Conservation (phyloP, 1,140 invertebrate species). For the Leptinotarsa defecta region DNA sequence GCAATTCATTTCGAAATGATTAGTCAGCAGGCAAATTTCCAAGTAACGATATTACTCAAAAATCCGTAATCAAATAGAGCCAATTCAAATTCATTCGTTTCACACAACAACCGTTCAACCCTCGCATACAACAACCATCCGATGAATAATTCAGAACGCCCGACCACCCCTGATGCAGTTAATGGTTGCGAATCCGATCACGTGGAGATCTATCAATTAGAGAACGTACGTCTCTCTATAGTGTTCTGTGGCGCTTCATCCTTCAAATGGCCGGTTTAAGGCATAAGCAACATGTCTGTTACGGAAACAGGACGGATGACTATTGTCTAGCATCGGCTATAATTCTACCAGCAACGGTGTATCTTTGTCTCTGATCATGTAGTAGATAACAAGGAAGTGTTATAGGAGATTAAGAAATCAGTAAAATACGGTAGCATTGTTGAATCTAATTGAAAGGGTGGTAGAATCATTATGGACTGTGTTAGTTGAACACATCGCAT, state of each 20-base stretch:
- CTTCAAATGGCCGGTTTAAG: conserved; percentile 10
- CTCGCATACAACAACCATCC: background rate
- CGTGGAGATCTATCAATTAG: conserved; percentile 48
- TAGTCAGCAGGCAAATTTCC: too few species aligned
- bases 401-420: background rate
- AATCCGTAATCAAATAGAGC: too few species aligned
- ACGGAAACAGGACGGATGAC: conserved; percentile 31
- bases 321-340: conserved; percentile 8
- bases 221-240: conserved; percentile 25
- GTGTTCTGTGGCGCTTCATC: conserved; percentile 12
- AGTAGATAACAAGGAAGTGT: background rate
- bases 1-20: too few species aligned
- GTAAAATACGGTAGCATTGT: too few species aligned
- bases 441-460: too few species aligned
- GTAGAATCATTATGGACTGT: too few species aligned
- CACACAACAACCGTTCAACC: background rate
- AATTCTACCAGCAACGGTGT: conserved; percentile 4
- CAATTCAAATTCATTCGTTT: too few species aligned
- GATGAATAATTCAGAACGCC: conserved; percentile 45
- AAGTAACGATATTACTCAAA: too few species aligned
- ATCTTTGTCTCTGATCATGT: background rate
- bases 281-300: conserved; percentile 43
- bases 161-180: conserved; percentile 46
- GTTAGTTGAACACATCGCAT: too few species aligned
- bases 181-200: conserved; percentile 42